Percentiles rank a stretch among this genome's conserved stretches.
Conservation (phyloP, 1,140 invertebrate species). For the Bombus affinis region DNA sequence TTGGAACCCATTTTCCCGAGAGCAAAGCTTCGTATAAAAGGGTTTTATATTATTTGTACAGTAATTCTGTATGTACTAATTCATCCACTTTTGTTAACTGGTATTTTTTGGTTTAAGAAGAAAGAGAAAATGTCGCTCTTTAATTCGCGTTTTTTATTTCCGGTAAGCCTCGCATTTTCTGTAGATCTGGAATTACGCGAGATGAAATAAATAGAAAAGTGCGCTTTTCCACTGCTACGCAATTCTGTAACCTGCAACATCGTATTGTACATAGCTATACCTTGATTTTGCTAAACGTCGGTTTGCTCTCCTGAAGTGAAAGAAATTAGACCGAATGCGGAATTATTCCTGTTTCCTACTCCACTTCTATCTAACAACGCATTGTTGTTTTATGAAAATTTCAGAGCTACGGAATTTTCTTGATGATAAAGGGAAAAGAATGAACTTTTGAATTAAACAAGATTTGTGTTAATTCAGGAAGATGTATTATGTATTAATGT, state of each 20-base stretch:
- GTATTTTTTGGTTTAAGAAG: neutral
- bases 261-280: neutral
- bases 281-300: neutral
- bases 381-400: neutral
- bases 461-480: too few relatives aligned
- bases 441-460: neutral
- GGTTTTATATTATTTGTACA: too few relatives aligned
- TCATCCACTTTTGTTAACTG: neutral
- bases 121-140: neutral
- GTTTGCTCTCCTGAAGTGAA: neutral
- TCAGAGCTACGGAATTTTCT: neutral
- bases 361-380: neutral
- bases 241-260: neutral
- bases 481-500: too few relatives aligned
- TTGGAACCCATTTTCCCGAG: too few relatives aligned
- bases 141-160: neutral
- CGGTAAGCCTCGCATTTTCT: neutral
- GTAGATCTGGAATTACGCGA: neutral
- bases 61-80: too few relatives aligned
- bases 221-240: too few relatives aligned
- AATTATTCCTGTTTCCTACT: neutral
- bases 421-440: neutral
- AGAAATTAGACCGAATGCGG: neutral
- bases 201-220: conserved; percentile 3
- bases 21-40: too few relatives aligned